Percentiles rank a stretch among this genome's conserved stretches.
Evolutionary conservation across 2,888 invertebrate species (phyloP).

Genomic region (Embidobia sp.): DNA sequence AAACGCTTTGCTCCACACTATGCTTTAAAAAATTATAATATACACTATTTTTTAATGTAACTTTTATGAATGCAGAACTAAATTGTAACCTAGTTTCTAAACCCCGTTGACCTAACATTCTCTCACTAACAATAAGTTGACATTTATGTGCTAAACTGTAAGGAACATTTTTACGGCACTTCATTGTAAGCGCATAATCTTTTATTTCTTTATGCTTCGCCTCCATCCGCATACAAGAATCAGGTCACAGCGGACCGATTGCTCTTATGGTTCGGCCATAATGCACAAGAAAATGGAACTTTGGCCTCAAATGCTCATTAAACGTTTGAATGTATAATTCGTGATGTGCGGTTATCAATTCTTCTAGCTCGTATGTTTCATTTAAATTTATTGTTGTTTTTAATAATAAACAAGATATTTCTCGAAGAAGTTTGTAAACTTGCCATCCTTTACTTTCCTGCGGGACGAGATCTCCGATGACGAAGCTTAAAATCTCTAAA

Average conservation of each 20-base stretch:
- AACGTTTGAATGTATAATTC: constrained; percentile 38
- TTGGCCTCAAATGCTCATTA: constrained; percentile 44
- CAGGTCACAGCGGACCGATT: constrained; percentile 47
- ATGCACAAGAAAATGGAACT: constrained; percentile 57
- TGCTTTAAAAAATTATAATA: constrained; percentile 9
- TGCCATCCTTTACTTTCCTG: constrained; percentile 15
- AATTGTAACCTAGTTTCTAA: constrained; percentile 40
- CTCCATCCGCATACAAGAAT: constrained; percentile 58
- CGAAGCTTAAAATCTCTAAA: constrained; percentile 13
- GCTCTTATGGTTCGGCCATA: constrained; percentile 50
- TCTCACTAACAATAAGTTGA: constrained; percentile 48
- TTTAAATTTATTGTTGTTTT: not conserved
- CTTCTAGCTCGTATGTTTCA: not conserved
- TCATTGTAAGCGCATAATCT: constrained; percentile 22
- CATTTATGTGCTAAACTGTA: constrained; percentile 47
- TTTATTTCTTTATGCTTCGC: constrained; percentile 52
- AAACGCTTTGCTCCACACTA: not conserved
- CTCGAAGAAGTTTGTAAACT: constrained; percentile 1
- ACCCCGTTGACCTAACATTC: constrained; percentile 33
- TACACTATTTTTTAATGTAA: not conserved
- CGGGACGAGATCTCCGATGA: constrained; percentile 21
- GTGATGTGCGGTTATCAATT: constrained; percentile 20
- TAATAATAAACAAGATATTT: constrained; percentile 13
- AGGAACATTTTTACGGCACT: constrained; percentile 49
- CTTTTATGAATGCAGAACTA: constrained; percentile 12